Conservation (phyloP, 2,888 invertebrate genomes). For the Onthophagus sagittarius region DNA sequence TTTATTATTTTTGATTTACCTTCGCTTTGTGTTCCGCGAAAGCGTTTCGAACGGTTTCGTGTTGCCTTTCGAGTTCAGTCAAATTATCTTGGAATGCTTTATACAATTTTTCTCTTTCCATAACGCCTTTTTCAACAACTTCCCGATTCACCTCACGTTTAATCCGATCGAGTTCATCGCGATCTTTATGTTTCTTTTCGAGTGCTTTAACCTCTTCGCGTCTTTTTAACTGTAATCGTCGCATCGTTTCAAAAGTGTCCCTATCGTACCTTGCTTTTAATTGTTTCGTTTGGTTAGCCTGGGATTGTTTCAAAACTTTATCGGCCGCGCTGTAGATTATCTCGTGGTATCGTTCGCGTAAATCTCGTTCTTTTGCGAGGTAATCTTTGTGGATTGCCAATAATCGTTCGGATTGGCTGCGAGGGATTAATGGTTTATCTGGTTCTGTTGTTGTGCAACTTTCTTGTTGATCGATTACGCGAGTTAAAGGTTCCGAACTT, state of each 20-base stretch:
- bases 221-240: slow-evolving; percentile 75
- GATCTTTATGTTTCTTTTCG: slow-evolving; percentile 83
- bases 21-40: slow-evolving; percentile 61
- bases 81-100: slow-evolving; percentile 72
- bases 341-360: slow-evolving; percentile 83
- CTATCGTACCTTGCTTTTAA: slow-evolving; percentile 67
- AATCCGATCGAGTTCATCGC: slow-evolving; percentile 83
- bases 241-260: slow-evolving; percentile 71
- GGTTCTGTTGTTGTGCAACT: slow-evolving; percentile 43
- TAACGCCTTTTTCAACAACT: slow-evolving; percentile 85
- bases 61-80: slow-evolving; percentile 71
- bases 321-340: slow-evolving; percentile 71
- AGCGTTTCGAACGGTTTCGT: slow-evolving; percentile 70
- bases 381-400: slow-evolving; percentile 64
- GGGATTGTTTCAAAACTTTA: slow-evolving; percentile 74
- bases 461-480: slow-evolving; percentile 47
- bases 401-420: slow-evolving; percentile 63
- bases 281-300: slow-evolving; percentile 75
- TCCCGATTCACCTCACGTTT: slow-evolving; percentile 78
- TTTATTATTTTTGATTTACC: slow-evolving; percentile 14
- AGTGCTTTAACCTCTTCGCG: slow-evolving; percentile 85
- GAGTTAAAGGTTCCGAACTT: slow-evolving; percentile 46
- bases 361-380: slow-evolving; percentile 66
- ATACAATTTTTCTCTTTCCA: slow-evolving; percentile 78
- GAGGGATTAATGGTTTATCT: slow-evolving; percentile 54